These are phyloP conservation scores for Apistogramma diplotaenia DNA, from an alignment of 2,113 vertebrate species.

Conservation along the genomic window DNA sequence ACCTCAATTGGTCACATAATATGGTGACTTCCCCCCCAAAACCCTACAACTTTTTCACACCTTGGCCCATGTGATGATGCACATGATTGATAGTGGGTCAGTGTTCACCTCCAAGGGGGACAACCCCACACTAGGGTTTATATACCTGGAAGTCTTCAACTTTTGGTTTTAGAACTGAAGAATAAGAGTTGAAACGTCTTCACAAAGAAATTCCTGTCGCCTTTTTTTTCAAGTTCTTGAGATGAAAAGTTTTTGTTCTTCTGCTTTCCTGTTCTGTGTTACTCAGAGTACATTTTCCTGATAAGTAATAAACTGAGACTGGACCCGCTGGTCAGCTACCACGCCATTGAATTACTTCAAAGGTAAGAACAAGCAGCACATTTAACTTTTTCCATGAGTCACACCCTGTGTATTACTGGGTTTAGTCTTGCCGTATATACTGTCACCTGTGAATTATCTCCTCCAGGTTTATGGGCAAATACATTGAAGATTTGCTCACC, in stretches of 20 bases:
- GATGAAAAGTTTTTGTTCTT: background rate
- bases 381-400: background rate
- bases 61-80: too few relatives aligned
- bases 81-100: too few relatives aligned
- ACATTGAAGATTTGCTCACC: slow-evolving; percentile 73
- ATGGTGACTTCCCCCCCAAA: too few relatives aligned
- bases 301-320: slow-evolving; percentile 68
- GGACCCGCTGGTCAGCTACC: slow-evolving; percentile 69
- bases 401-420: background rate
- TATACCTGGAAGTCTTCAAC: too few relatives aligned
- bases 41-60: too few relatives aligned
- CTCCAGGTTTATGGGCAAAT: slow-evolving; percentile 87
- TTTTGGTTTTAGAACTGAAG: too few relatives aligned
- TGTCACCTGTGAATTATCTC: background rate
- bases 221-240: too few relatives aligned
- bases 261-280: background rate
- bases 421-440: rapidly evolving
- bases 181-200: too few relatives aligned
- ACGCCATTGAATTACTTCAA: slow-evolving; percentile 75
- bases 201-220: too few relatives aligned
- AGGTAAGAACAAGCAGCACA: slow-evolving; percentile 46
- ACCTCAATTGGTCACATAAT: too few relatives aligned
- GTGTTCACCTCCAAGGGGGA: too few relatives aligned
- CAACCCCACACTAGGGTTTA: too few relatives aligned
- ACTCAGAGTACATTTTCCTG: slow-evolving; percentile 68